These are phyloP conservation scores for Amphibalanus amphitrite DNA, from an alignment of 1,140 invertebrate species.

Conservation along the genomic window DNA sequence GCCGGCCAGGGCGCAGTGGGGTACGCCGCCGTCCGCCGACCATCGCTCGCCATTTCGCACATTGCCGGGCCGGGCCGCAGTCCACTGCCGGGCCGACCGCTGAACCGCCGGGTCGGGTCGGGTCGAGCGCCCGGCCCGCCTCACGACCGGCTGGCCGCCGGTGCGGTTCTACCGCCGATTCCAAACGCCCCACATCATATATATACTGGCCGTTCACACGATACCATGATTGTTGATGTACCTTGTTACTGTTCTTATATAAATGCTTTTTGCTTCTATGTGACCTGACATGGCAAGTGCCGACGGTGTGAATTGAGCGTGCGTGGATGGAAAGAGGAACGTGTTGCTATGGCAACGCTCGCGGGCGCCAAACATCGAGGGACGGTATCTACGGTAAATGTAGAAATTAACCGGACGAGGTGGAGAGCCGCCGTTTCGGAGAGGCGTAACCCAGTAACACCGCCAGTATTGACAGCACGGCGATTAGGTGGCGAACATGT, in stretches of 20 bases:
- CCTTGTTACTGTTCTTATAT: conserved; percentile 2
- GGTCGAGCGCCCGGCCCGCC: too few species aligned
- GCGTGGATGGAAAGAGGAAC: too few species aligned
- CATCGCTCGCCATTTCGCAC: neutral
- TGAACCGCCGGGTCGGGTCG: too few species aligned
- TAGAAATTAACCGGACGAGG: neutral
- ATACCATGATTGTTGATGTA: neutral
- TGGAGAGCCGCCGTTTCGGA: neutral
- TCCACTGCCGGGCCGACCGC: too few species aligned
- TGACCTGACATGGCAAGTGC: neutral
- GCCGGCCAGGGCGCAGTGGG: too few species aligned
- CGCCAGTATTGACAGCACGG: neutral
- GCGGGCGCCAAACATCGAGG: neutral
- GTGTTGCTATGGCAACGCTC: neutral
- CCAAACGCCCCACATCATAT: neutral
- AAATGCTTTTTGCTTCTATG: neutral
- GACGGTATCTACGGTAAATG: neutral
- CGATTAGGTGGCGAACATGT: neutral
- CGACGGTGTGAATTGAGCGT: neutral
- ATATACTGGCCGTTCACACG: neutral
- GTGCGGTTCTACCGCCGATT: neutral
- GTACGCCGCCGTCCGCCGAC: too few species aligned
- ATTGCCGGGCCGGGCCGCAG: neutral
- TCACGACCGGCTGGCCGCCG: neutral
- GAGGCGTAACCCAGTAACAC: neutral